phyloP scores from a whole-genome alignment of 2,888 invertebrate genomes.

The Catocala sponsa region DNA sequence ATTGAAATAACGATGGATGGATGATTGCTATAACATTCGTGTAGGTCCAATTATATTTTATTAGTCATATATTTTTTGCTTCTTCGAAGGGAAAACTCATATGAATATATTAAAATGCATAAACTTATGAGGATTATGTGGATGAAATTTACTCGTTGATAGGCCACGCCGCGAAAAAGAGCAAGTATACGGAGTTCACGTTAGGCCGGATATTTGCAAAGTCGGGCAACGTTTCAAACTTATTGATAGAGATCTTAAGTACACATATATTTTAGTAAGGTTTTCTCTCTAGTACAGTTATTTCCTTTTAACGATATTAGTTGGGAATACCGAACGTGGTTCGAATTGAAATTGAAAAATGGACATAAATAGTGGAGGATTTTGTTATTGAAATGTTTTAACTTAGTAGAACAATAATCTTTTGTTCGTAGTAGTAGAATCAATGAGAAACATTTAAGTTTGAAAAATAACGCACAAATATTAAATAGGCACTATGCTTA shows the following conservation, averaged over 20 bases:
- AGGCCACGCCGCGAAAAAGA: neutral
- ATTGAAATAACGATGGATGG: too few species aligned
- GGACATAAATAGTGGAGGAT: too few species aligned
- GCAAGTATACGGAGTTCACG: neutral
- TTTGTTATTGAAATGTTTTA: too few species aligned
- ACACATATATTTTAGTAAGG: conserved; percentile 16
- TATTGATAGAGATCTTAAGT: conserved; percentile 15
- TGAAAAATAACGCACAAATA: too few species aligned
- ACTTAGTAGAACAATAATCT: too few species aligned
- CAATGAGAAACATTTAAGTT: too few species aligned
- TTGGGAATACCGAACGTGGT: conserved; percentile 9
- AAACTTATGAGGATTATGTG: neutral
- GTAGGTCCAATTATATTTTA: neutral
- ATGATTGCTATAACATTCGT: too few species aligned
- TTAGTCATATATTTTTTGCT: neutral
- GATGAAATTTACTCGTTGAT: neutral
- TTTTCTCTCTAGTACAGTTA: conserved; percentile 15
- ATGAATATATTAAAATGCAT: neutral
- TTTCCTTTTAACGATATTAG: conserved; percentile 10
- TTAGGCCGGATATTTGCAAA: conserved; percentile 16
- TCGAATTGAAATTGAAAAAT: conserved; percentile 16
- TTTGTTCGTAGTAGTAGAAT: too few species aligned
- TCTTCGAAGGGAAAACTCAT: neutral
- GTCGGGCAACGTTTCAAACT: conserved; percentile 3
- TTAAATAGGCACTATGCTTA: too few species aligned